Evolutionary conservation across 2,113 vertebrate genomes (phyloP), one percentile per base, ranked within the genome.

Genomic region (Hystrix brachyura): DNA sequence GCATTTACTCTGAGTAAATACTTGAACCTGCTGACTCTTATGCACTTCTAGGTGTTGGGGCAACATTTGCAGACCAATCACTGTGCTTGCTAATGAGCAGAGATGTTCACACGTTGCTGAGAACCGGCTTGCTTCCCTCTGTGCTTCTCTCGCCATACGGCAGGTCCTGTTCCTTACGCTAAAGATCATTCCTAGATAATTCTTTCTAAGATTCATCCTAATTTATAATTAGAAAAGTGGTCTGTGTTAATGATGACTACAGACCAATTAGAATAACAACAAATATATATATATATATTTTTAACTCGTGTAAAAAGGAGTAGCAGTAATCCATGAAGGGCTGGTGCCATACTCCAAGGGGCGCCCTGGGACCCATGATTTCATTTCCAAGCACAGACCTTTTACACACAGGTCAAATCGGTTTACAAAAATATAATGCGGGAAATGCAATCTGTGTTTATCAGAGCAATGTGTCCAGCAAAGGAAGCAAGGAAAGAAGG

Each of bases 321-420:
- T 32, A 57, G 2, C 32, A 4, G 72, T 53, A 5, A 46, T 78
- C 29, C 79, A 17, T 1, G 13, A 13, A 21, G 38, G 83, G 14
- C 1, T 81, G 59, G 0, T 46, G 9, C 7, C 3, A 0, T n/a
- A 38, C 5, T 46, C 2, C 12, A 9, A 46, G 34, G 2, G 46
- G 0, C 12, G 13, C 0, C 1, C 2, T n/a, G 13, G 7, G 43
- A 25, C 7, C 7, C 6, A 46, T 15, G 13, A 23, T 64, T 19
- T 53, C 32, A 57, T 15, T 17, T 15, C 3, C 7, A 17, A 17
- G 13, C 13, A 17, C 29, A 51, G 74, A 29, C 13, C 21, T 17
- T 78, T 51, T 17, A 29, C 1, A 51, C 13, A 51, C 27, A 51
- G 7, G 38, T 6, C 43, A 25, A 23, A 76, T 27, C 7, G 25